phyloP scores from a whole-genome alignment of 2,113 vertebrate genomes.

The Grammomys surdaster region DNA sequence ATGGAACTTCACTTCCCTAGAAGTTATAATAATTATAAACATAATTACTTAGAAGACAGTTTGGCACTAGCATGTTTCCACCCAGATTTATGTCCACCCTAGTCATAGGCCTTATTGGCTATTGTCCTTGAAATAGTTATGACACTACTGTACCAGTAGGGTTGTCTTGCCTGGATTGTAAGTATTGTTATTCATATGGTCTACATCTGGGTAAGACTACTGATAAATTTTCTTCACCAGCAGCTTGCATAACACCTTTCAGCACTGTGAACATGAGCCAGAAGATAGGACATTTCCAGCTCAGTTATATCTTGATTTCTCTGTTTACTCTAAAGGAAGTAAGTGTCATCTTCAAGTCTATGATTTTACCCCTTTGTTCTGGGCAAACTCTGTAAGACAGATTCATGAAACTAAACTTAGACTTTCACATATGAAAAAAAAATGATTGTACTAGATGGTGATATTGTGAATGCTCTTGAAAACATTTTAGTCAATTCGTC shows the following conservation, averaged over 20 bases:
- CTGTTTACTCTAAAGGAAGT: not conserved
- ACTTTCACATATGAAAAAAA: not conserved
- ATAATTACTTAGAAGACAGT: not conserved
- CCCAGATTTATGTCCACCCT: not conserved
- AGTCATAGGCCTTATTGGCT: not conserved
- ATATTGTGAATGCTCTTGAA: not conserved
- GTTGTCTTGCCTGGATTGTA: not conserved
- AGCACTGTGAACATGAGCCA: not conserved
- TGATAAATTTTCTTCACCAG: not conserved
- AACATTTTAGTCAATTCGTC: not conserved
- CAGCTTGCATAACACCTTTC: no score
- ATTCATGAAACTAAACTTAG: not conserved
- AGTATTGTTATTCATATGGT: no score
- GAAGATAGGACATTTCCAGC: no score
- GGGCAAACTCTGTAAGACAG: not conserved
- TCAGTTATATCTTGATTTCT: not conserved
- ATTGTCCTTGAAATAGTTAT: not conserved
- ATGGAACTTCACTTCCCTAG: not conserved
- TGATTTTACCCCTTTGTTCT: not conserved
- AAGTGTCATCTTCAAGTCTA: no score
- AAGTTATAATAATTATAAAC: not conserved
- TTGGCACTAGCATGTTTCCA: not conserved
- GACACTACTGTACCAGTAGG: not conserved
- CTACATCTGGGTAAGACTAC: no score
- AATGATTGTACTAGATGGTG: not conserved